A percentile compares a stretch with the other conserved stretches of the same genome.
Evolutionary conservation across 23 tunicate species (phyloP).

Genomic region (Corella eumyota): DNA sequence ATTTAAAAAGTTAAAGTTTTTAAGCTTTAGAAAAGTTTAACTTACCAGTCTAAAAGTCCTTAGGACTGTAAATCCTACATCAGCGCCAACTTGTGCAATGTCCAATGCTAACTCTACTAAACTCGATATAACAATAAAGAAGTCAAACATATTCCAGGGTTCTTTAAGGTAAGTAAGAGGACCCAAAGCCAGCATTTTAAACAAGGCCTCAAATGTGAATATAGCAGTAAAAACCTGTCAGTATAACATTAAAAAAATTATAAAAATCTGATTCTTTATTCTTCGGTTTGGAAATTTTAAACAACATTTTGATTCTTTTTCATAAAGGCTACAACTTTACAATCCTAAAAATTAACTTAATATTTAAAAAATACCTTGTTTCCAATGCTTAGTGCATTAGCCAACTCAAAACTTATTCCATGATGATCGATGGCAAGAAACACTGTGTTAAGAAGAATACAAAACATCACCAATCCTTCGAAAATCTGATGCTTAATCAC

Average conservation of each 20-base stretch:
- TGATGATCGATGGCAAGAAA: constrained; percentile 84
- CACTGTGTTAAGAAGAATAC: constrained; percentile 66
- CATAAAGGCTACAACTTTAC: background rate
- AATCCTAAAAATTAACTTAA: no score
- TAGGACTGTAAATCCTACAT: constrained; percentile 43
- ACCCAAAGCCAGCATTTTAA: constrained; percentile 62
- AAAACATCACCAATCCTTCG: constrained; percentile 53
- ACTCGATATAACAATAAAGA: constrained; percentile 70
- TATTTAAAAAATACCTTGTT: constrained; percentile 63
- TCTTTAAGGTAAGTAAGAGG: constrained; percentile 33
- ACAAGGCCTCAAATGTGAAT: constrained; percentile 58
- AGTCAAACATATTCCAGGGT: constrained; percentile 93
- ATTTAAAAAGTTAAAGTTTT: no score
- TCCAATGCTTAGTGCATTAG: constrained; percentile 31
- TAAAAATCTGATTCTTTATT: background rate
- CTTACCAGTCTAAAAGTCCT: constrained; percentile 79
- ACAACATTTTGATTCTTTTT: background rate
- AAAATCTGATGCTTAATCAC: constrained; percentile 50
- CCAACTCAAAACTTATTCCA: constrained; percentile 36
- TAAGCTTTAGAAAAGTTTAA: no score
- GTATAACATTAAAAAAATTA: background rate
- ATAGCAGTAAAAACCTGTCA: constrained; percentile 73
- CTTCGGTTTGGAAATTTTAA: background rate
- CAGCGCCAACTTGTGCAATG: constrained; percentile 6
- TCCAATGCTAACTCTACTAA: constrained; percentile 29